A percentile compares a stretch with the other conserved stretches of the same genome.
Evolutionary conservation across 2,888 invertebrate genomes (phyloP).

Genomic region (Polyommatus icarus): DNA sequence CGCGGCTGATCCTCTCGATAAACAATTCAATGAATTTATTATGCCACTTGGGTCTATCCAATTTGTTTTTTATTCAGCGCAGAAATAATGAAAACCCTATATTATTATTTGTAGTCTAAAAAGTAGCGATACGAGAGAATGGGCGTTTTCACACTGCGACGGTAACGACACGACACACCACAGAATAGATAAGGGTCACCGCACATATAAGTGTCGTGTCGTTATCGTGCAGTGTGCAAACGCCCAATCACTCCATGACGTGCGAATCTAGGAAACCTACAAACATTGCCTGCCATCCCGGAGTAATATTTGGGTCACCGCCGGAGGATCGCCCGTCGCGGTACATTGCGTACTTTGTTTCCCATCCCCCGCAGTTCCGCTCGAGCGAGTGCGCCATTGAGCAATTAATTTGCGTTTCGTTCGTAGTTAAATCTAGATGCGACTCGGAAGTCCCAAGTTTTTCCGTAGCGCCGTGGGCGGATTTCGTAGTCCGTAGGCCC

Average conservation of each 20-base stretch:
- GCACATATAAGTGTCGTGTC: no score
- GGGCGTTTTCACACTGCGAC: no score
- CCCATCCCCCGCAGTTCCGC: not conserved
- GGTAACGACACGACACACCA: no score
- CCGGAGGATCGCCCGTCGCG: not conserved
- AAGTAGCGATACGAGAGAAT: not conserved
- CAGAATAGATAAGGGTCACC: no score
- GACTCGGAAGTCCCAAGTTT: slow-evolving; percentile 58
- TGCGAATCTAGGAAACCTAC: slow-evolving; percentile 12
- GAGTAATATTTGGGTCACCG: slow-evolving; percentile 25
- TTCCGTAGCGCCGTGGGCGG: slow-evolving; percentile 71
- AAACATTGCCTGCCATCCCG: slow-evolving; percentile 13
- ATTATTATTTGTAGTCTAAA: not conserved
- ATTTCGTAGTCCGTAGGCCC: slow-evolving; percentile 66
- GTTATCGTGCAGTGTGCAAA: no score
- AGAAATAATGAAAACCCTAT: not conserved
- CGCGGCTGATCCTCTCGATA: not conserved
- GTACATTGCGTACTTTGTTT: slow-evolving; percentile 7
- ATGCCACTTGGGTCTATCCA: not conserved
- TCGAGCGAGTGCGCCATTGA: slow-evolving; percentile 23
- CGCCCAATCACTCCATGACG: slow-evolving; percentile 7
- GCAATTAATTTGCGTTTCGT: slow-evolving; percentile 33
- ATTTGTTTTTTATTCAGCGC: slow-evolving; percentile 11
- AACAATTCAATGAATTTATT: slow-evolving; percentile 4
- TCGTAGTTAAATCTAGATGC: slow-evolving; percentile 27